phyloP scores from a whole-genome alignment of 2,113 vertebrate species.

The Chinchilla lanigera region DNA sequence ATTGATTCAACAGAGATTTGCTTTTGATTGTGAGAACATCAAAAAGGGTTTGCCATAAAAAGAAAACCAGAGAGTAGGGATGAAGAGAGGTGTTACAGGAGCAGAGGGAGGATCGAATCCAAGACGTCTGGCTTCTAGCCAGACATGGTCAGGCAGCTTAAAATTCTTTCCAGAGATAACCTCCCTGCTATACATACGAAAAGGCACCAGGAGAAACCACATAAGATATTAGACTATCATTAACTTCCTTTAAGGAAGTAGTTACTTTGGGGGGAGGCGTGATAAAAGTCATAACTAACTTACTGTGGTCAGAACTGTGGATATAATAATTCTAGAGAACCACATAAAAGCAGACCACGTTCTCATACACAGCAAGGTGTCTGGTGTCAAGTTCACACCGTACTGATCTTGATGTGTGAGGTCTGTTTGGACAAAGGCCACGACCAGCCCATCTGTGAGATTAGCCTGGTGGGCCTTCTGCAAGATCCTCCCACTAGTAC shows the following conservation, averaged over 20 bases:
- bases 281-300: constrained; percentile 30
- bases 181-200: constrained; percentile 16
- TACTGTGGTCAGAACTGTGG: constrained; percentile 14
- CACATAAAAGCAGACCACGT: constrained; percentile 50
- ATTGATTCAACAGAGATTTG: not conserved
- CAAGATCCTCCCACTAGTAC: not conserved
- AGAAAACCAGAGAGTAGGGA: not conserved
- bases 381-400: not conserved
- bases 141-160: not conserved
- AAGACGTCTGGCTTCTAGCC: not conserved
- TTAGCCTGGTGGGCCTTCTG: not conserved
- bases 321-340: not conserved
- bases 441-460: not conserved
- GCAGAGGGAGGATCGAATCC: not conserved
- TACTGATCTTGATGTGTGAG: not conserved
- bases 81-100: not conserved
- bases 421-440: not conserved
- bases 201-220: constrained; percentile 5
- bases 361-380: not conserved
- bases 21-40: constrained; percentile 37
- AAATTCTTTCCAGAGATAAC: not conserved
- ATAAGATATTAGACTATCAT: not conserved
- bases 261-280: constrained; percentile 45
- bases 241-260: constrained; percentile 63
- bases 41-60: constrained; percentile 4